A percentile compares a stretch with the other conserved stretches of the same genome.
Evolutionary conservation across 2,797 vertebrate species (phyloP).

Genomic region (Scomberomorus guttatus): DNA sequence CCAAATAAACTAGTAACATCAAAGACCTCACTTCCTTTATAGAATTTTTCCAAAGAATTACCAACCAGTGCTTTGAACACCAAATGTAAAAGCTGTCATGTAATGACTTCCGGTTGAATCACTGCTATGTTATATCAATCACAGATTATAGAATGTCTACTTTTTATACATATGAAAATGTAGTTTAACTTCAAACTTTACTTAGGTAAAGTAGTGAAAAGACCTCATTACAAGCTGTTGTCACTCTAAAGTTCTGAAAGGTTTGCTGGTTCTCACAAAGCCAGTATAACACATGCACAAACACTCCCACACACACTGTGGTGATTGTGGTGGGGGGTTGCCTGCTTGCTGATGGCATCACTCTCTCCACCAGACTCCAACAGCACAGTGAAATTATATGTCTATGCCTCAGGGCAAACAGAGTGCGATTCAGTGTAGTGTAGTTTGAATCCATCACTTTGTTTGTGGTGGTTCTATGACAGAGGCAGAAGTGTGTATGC

Average conservation of each 20-base stretch:
- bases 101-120: too few species aligned
- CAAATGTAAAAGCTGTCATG: too few species aligned
- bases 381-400: constrained; percentile 65
- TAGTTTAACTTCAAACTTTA: too few species aligned
- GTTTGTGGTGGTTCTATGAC: constrained; percentile 21
- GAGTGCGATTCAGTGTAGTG: constrained; percentile 26
- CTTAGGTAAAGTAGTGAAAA: neutral
- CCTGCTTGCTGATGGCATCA: constrained; percentile 62
- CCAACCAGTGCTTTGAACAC: too few species aligned
- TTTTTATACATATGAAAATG: too few species aligned
- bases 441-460: constrained; percentile 6
- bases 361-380: constrained; percentile 49
- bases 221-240: neutral
- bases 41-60: too few species aligned
- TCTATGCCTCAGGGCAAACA: constrained; percentile 62
- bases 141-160: too few species aligned
- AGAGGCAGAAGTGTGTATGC: constrained; percentile 1
- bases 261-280: neutral
- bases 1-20: too few species aligned
- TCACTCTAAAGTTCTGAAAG: neutral
- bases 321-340: constrained; percentile 54
- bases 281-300: neutral
- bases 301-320: constrained; percentile 32
- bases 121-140: too few species aligned
- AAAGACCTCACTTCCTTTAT: too few species aligned